phyloP scores from a whole-genome alignment of 2,888 invertebrate species.

The Leucoma salicis region DNA sequence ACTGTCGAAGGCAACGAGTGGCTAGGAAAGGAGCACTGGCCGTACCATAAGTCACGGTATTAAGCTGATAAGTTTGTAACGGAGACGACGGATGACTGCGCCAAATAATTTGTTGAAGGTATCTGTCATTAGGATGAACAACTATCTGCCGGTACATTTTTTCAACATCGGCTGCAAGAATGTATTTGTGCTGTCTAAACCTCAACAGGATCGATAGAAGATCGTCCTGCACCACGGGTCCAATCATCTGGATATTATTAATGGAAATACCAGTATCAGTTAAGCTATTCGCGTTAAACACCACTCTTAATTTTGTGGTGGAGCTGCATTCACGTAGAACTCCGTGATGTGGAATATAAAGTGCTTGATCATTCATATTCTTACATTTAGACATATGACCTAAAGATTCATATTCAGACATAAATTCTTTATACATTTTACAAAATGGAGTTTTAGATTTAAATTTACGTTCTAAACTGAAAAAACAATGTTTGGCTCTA shows the following conservation, averaged over 20 bases:
- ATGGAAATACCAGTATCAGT: constrained; percentile 1
- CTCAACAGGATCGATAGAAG: too few species aligned
- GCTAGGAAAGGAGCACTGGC: neutral
- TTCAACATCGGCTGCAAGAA: too few species aligned
- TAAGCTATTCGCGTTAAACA: constrained; percentile 15
- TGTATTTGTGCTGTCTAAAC: too few species aligned
- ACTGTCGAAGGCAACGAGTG: neutral
- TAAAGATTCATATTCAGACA: constrained; percentile 1
- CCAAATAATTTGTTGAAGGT: neutral
- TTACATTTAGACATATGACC: constrained; percentile 3
- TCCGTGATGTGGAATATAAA: constrained; percentile 5
- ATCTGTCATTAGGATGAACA: neutral
- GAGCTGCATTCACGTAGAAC: constrained; percentile 14
- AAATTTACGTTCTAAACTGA: constrained; percentile 2
- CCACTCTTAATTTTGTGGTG: constrained; percentile 20
- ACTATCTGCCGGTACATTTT: too few species aligned
- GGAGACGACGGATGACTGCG: neutral
- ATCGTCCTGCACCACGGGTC: too few species aligned
- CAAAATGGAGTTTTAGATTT: neutral
- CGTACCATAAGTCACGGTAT: neutral
- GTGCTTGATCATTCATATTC: neutral
- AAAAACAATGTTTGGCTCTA: constrained; percentile 1
- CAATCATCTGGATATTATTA: too few species aligned
- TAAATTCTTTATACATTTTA: neutral
- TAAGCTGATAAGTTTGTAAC: too few species aligned